Percentiles rank a stretch among this genome's conserved stretches.
These are phyloP conservation scores for Onthophagus taurus DNA, from an alignment of 1,140 invertebrate species.

Conservation along the genomic window DNA sequence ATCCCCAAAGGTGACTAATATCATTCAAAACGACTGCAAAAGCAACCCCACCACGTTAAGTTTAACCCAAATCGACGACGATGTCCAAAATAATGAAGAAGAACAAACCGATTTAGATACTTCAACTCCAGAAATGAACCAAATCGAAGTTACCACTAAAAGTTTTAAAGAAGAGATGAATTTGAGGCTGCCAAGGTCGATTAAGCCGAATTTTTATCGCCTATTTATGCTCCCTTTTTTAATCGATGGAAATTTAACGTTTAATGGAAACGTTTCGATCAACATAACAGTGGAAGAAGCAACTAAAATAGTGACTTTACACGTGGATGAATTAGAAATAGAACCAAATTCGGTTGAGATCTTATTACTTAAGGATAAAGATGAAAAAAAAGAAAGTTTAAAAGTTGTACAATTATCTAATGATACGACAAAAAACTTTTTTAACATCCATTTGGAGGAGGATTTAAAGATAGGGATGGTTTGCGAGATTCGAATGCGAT, in stretches of 20 bases:
- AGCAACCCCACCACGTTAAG: background rate
- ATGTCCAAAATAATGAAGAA: background rate
- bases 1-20: constrained; percentile 1
- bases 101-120: background rate
- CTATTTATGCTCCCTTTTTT: constrained; percentile 61
- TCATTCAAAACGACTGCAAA: background rate
- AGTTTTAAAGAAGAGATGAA: constrained; percentile 30
- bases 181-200: constrained; percentile 54
- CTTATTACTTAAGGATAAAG: constrained; percentile 2
- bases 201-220: constrained; percentile 58
- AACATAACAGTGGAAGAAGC: constrained; percentile 52
- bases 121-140: background rate
- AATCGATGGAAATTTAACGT: constrained; percentile 64
- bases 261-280: constrained; percentile 61
- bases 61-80: background rate
- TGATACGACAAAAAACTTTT: constrained; percentile 62
- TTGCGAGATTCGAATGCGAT: constrained; percentile 63
- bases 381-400: constrained; percentile 19
- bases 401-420: constrained; percentile 30
- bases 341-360: constrained; percentile 43
- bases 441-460: constrained; percentile 54
- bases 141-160: background rate
- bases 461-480: constrained; percentile 45
- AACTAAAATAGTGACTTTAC: constrained; percentile 66
- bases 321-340: constrained; percentile 59